Evolutionary conservation across 2,888 invertebrate genomes (phyloP).

Genomic region (Stegophylla sp.): DNA sequence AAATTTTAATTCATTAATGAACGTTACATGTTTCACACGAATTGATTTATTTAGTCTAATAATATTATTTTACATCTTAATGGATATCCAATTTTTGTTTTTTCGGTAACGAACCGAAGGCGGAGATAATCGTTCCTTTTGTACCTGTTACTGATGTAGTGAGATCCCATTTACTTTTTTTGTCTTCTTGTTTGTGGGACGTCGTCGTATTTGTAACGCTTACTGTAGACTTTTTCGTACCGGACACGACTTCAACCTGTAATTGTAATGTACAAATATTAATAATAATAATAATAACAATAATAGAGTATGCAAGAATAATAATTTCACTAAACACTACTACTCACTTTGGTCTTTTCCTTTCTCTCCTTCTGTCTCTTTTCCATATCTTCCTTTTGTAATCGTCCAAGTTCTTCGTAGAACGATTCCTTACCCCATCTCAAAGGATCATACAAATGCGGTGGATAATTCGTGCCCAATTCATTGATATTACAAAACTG

Average conservation of each 20-base stretch:
- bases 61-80: not conserved
- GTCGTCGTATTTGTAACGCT: constrained; percentile 20
- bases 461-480: constrained; percentile 94
- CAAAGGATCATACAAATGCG: constrained; percentile 89
- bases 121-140: constrained; percentile 90
- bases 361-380: constrained; percentile 88
- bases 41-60: constrained; percentile 24
- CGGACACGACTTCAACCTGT: constrained; percentile 78
- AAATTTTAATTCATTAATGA: not conserved
- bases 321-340: not conserved
- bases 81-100: constrained; percentile 69
- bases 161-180: constrained; percentile 54
- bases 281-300: not conserved
- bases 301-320: too few species aligned
- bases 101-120: constrained; percentile 88
- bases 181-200: constrained; percentile 39
- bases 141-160: constrained; percentile 74
- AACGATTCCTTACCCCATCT: constrained; percentile 91
- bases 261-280: constrained; percentile 17
- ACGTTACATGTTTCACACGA: not conserved
- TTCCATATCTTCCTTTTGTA: constrained; percentile 91
- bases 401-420: constrained; percentile 89
- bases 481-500: constrained; percentile 95
- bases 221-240: constrained; percentile 68
- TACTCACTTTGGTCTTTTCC: constrained; percentile 74